Evolutionary conservation across 2,888 invertebrate species (phyloP), one percentile per base, ranked within the genome.

Genomic region (Mimas tiliae): DNA sequence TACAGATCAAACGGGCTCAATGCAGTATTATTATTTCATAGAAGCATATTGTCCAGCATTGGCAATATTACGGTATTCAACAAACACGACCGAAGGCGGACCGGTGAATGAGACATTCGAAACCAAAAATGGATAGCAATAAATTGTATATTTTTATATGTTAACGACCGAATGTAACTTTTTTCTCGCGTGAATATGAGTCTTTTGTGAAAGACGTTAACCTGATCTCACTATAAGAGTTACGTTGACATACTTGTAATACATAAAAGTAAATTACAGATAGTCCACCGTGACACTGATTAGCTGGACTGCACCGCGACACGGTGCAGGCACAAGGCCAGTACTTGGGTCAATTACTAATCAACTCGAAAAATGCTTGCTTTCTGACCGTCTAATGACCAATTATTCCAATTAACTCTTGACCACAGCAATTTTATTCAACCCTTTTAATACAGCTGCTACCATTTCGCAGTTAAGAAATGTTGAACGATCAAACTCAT

Each of bases 371-470:
- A 78, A 85, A 78, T 85, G 82, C 78, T 79, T 78, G 73, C 78
- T 76, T 74, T 80, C 78, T 77, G 79, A 79, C 80, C 84, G 80
- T 74, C 83, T 89, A 89, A 91, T 91, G 80, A 85, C 82, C 90
- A 92, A 91, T 91, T 92, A 91, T 74, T 68, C 74, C 82, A 83
- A 83, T 90, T 89, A 87, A 88, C 87, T 88, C 83, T 85, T 87
- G 86, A 87, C 87, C 88, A 85, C 86, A 42, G 58, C 58, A 84
- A 82, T 83, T 86, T 81, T 81, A 79, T 81, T 82, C 77, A 80
- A 81, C 78, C 82, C 78, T 81, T 81, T 71, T 63, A 47, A 48
- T 55, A 58, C 65, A 58, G 34, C 64, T 55, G 34, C 47, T 48
- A n/a, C 27, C 19, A 63, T 58, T 38, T 58, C 38, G 19, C 16